phyloP scores from a whole-genome alignment of 2,888 invertebrate species.

The Calliscelio sp. region DNA sequence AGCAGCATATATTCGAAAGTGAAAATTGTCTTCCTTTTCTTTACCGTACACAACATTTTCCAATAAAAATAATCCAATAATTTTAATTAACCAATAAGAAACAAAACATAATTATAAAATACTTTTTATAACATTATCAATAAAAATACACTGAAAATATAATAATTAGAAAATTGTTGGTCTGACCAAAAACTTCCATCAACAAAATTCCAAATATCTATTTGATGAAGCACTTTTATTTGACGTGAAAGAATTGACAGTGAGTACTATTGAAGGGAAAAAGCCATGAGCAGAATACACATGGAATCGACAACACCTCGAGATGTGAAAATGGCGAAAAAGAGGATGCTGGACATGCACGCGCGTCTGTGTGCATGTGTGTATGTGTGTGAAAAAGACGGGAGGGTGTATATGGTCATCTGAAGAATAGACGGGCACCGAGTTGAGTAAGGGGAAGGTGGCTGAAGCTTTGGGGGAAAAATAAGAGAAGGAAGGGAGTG shows the following conservation, averaged over 20 bases:
- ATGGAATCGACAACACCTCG: conserved; percentile 65
- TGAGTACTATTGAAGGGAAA: conserved; percentile 53
- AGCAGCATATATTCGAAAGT: no score
- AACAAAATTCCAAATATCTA: conserved; percentile 52
- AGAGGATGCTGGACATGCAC: conserved; percentile 51
- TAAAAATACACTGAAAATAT: no score
- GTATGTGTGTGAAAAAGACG: conserved; percentile 53
- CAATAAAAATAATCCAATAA: no score
- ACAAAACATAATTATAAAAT: no score
- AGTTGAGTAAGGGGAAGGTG: conserved; percentile 67
- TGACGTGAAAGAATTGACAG: conserved; percentile 63
- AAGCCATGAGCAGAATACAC: conserved; percentile 70
- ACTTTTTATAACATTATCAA: no score
- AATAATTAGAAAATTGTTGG: no score
- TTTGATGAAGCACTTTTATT: conserved; percentile 58
- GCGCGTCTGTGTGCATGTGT: conserved; percentile 25
- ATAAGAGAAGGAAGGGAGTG: conserved; percentile 81
- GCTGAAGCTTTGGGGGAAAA: conserved; percentile 70
- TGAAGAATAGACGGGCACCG: conserved; percentile 72
- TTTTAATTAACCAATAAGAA: no score
- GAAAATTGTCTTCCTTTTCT: no score
- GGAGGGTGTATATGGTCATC: conserved; percentile 63
- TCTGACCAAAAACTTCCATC: conserved; percentile 1
- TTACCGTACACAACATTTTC: no score
- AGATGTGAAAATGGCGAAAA: conserved; percentile 65